Conservation (phyloP, 2,888 invertebrate genomes). For the Drosophila austrosaltans region DNA sequence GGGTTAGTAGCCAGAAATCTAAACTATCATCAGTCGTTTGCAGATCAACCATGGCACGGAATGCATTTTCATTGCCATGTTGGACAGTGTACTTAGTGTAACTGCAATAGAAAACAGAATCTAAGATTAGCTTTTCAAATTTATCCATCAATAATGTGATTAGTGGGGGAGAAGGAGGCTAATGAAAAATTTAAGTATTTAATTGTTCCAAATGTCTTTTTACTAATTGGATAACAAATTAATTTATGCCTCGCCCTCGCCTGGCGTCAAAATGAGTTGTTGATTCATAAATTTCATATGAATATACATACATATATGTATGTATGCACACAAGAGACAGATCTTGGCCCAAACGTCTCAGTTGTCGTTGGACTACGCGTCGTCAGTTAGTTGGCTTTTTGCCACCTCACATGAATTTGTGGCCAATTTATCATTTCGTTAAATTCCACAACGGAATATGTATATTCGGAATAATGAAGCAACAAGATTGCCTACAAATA, state of each 20-base stretch:
- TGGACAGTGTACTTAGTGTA: slow-evolving; percentile 82
- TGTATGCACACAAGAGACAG: slow-evolving; percentile 27
- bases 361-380: slow-evolving; percentile 9
- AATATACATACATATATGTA: too few species aligned
- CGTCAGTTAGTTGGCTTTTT: slow-evolving; percentile 65
- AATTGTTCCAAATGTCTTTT: slow-evolving; percentile 50
- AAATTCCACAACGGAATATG: slow-evolving; percentile 66
- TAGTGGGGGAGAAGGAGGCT: too few species aligned
- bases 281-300: slow-evolving; percentile 58
- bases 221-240: slow-evolving; percentile 70
- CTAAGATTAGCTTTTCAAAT: too few species aligned
- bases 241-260: slow-evolving; percentile 65
- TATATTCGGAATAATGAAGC: slow-evolving; percentile 46
- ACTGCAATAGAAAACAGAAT: slow-evolving; percentile 48
- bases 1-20: slow-evolving; percentile 82
- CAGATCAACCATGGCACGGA: slow-evolving; percentile 80
- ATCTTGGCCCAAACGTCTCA: slow-evolving; percentile 6
- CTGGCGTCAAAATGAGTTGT: slow-evolving; percentile 65
- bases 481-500: slow-evolving; percentile 54
- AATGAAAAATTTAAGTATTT: slow-evolving; percentile 7
- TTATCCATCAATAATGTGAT: too few species aligned
- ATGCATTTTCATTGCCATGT: slow-evolving; percentile 74
- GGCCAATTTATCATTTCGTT: slow-evolving; percentile 72
- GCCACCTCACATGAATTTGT: slow-evolving; percentile 71
- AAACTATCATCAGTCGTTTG: slow-evolving; percentile 76